Evolutionary conservation across 2,888 invertebrate genomes (phyloP).

Genomic region (Drosophila limbata): DNA sequence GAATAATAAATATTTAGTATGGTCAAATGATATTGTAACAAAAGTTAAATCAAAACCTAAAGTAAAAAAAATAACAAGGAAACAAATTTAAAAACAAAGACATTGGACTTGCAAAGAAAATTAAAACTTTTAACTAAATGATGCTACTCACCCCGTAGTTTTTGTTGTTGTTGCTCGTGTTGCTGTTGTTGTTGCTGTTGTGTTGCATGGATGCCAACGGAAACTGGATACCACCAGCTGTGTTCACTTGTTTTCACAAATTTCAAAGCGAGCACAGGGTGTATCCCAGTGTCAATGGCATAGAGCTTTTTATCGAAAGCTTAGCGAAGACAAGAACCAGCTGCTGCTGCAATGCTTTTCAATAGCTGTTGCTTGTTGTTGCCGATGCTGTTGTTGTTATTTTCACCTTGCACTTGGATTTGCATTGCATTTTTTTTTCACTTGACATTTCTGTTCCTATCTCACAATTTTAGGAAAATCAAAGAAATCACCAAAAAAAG

Average conservation of each 20-base stretch:
- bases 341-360: background rate
- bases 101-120: conserved; percentile 66
- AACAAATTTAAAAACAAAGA: conserved; percentile 33
- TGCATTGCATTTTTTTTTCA: conserved; percentile 11
- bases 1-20: conserved; percentile 55
- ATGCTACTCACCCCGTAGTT: conserved; percentile 55
- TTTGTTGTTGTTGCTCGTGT: conserved; percentile 15
- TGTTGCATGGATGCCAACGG: conserved; percentile 84
- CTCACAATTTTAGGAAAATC: conserved; percentile 17
- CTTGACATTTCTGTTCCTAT: conserved; percentile 7
- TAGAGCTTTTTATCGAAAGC: conserved; percentile 60
- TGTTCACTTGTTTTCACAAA: conserved; percentile 91
- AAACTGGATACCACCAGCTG: conserved; percentile 99
- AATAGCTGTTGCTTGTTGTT: conserved; percentile 1
- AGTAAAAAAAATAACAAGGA: conserved; percentile 36
- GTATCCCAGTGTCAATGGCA: conserved; percentile 94
- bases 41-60: conserved; percentile 35
- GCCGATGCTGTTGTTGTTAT: background rate
- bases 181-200: conserved; percentile 24
- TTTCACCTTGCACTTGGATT: conserved; percentile 30
- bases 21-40: conserved; percentile 56
- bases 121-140: conserved; percentile 19
- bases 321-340: conserved; percentile 64
- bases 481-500: background rate
- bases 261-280: conserved; percentile 97